phyloP scores from a whole-genome alignment of 2,888 invertebrate genomes.

The Encarsia formosa region DNA sequence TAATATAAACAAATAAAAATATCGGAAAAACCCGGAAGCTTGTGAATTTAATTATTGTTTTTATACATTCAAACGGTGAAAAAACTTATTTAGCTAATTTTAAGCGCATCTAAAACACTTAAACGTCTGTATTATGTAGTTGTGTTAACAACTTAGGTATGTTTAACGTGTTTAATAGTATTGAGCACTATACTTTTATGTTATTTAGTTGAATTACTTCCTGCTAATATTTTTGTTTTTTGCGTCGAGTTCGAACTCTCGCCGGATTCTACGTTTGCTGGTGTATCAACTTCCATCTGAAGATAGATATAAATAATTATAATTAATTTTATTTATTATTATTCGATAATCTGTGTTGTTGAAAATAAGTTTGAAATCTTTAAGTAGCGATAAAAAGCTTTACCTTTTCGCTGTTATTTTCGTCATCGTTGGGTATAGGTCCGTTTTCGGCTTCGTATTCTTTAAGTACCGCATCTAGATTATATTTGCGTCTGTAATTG shows the following conservation, averaged over 20 bases:
- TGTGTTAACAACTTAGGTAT: conserved; percentile 19
- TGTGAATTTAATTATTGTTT: no score
- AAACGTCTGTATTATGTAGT: no score
- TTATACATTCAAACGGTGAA: no score
- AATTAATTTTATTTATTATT: not conserved
- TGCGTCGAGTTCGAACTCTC: conserved; percentile 49
- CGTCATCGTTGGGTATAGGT: conserved; percentile 52
- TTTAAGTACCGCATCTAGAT: conserved; percentile 79
- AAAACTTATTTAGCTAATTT: no score
- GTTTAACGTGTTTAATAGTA: conserved; percentile 25
- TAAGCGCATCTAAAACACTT: no score
- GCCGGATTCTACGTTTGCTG: conserved; percentile 40
- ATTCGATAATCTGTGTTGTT: no score
- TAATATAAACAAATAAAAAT: no score
- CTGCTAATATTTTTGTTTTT: conserved; percentile 42
- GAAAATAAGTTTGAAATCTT: not conserved
- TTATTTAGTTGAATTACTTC: conserved; percentile 45
- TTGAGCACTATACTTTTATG: conserved; percentile 38
- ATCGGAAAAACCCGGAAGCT: no score
- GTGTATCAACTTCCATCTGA: conserved; percentile 48
- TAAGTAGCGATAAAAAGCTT: conserved; percentile 4
- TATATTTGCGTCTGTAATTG: conserved; percentile 84
- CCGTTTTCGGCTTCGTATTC: conserved; percentile 81
- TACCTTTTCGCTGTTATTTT: conserved; percentile 52
- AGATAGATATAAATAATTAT: not conserved